phyloP scores from a whole-genome alignment of 2,888 invertebrate genomes.

The Leucophenga montana region DNA sequence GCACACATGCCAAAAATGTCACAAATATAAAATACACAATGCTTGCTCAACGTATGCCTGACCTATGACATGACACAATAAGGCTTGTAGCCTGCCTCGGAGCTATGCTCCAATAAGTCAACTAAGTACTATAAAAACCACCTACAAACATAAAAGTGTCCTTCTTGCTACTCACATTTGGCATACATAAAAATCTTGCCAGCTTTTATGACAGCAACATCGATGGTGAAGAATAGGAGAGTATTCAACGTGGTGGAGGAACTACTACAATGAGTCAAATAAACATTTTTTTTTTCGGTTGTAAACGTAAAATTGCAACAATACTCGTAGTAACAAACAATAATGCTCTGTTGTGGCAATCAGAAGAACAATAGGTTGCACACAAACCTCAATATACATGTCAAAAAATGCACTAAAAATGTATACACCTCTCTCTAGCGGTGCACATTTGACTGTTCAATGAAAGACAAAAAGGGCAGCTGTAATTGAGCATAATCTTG shows the following conservation, averaged over 20 bases:
- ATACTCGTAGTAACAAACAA: conserved; percentile 4
- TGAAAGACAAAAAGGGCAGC: conserved; percentile 24
- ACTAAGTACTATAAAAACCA: conserved; percentile 23
- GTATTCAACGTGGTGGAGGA: not conserved
- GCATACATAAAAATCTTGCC: conserved; percentile 48
- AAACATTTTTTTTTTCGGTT: conserved; percentile 42
- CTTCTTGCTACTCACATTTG: conserved; percentile 2
- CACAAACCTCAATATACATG: conserved; percentile 25
- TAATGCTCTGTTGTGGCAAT: not conserved
- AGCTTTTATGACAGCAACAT: not conserved
- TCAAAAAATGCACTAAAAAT: conserved; percentile 10
- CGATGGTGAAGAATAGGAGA: not conserved
- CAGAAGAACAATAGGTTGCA: not conserved
- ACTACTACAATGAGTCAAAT: conserved; percentile 42
- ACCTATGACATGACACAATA: conserved; percentile 51
- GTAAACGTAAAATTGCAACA: conserved; percentile 53
- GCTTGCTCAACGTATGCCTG: conserved; percentile 29
- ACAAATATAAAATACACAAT: not conserved
- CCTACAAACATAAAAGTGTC: not conserved
- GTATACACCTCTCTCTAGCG: not conserved
- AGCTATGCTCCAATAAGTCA: conserved; percentile 47
- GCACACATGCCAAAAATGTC: not conserved
- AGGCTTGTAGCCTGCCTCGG: conserved; percentile 23
- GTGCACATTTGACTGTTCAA: no score
- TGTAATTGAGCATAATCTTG: conserved; percentile 62